Conservation (phyloP, 2,113 vertebrate species). For the Pelodiscus sinensis region DNA sequence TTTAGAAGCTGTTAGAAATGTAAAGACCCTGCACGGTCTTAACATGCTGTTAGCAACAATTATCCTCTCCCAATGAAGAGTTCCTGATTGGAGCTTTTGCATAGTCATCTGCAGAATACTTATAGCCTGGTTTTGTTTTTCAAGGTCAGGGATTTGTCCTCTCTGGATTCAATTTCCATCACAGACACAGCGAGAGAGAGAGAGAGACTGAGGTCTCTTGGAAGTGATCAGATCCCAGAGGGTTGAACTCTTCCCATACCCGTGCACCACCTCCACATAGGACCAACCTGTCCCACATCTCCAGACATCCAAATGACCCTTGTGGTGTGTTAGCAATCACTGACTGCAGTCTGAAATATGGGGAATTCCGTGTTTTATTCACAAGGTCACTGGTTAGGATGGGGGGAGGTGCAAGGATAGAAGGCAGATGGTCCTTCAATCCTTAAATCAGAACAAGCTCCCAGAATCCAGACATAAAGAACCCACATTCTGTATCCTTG, state of each 20-base stretch:
- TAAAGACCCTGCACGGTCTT: slow-evolving; percentile 41
- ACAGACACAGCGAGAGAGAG: slow-evolving; percentile 47
- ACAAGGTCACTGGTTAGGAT: background rate
- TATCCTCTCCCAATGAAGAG: slow-evolving; percentile 56
- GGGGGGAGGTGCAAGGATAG: background rate
- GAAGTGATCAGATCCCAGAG: background rate
- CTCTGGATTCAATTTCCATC: slow-evolving; percentile 66
- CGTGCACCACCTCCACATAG: background rate
- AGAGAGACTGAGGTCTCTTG: slow-evolving; percentile 48
- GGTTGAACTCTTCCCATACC: slow-evolving; percentile 20
- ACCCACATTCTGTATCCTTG: rapidly evolving
- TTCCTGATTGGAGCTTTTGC: slow-evolving; percentile 62
- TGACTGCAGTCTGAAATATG: background rate
- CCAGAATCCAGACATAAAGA: background rate
- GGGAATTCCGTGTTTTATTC: background rate
- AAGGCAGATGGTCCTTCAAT: background rate
- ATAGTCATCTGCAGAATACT: slow-evolving; percentile 49
- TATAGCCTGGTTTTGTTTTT: slow-evolving; percentile 62
- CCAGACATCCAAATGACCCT: background rate
- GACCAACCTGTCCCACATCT: background rate
- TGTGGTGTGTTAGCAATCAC: background rate
- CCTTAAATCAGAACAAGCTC: background rate
- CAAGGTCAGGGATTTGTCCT: slow-evolving; percentile 70
- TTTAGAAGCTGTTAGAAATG: slow-evolving; percentile 57
- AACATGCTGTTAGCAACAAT: slow-evolving; percentile 51